Percentiles rank a stretch among this genome's conserved stretches.
These are phyloP conservation scores for Decapterus maruadsi DNA, from an alignment of 2,797 vertebrate genomes.

Conservation along the genomic window DNA sequence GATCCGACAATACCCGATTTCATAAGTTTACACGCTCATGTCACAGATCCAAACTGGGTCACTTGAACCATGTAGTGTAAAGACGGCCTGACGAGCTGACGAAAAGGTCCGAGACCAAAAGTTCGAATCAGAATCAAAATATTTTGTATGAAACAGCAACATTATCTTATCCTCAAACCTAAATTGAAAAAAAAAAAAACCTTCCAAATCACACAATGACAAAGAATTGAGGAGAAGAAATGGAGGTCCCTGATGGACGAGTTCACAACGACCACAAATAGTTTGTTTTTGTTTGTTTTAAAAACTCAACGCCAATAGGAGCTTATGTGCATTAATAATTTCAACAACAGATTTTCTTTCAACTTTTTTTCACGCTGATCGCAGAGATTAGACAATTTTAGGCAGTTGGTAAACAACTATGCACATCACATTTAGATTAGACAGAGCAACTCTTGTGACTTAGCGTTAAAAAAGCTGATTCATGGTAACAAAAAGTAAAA, in stretches of 20 bases:
- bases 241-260: slow-evolving; percentile 17
- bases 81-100: slow-evolving; percentile 3
- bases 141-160: slow-evolving; percentile 11
- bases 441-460: slow-evolving; percentile 46
- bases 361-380: slow-evolving; percentile 70
- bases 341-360: slow-evolving; percentile 31
- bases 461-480: slow-evolving; percentile 5
- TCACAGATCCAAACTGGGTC: too few species aligned
- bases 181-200: neutral
- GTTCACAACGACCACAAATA: slow-evolving; percentile 17
- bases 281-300: slow-evolving; percentile 15
- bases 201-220: slow-evolving; percentile 17
- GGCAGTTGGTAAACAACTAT: slow-evolving; percentile 83
- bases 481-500: slow-evolving; percentile 5
- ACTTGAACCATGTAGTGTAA: too few species aligned
- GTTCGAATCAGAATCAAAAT: slow-evolving; percentile 24
- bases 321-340: slow-evolving; percentile 35
- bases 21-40: too few species aligned
- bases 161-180: slow-evolving; percentile 33
- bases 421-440: slow-evolving; percentile 63
- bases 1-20: too few species aligned
- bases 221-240: slow-evolving; percentile 30
- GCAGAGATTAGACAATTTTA: slow-evolving; percentile 81
- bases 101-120: slow-evolving; percentile 15
- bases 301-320: slow-evolving; percentile 50